Evolutionary conservation across 2,797 vertebrate genomes (phyloP), one percentile per base, ranked within the genome.

Genomic region (Xyrichtys novacula): DNA sequence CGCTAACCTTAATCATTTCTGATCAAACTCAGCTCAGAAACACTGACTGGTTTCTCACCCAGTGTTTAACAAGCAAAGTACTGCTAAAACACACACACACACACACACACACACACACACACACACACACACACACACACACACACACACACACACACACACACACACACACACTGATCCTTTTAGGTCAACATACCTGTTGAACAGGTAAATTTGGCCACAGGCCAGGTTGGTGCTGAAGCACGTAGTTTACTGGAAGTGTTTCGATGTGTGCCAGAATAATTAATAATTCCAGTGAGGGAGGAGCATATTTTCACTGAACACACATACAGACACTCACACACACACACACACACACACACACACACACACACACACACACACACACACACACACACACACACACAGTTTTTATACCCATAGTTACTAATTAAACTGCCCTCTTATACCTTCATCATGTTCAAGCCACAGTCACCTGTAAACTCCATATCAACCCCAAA

Each of bases 211-310:
- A 0, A 46, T 62, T 70, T 88, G 88, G 85, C 73, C 2, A 1
- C 7, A 0, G 14, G 65, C 80, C 88, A 88, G 40, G 38, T 54
- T 29, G 55, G n/a, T n/a, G n/a, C n/a, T 65, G 62, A 7, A 23
- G 55, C 86, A 89, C 89, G 88, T 84, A 89, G 62, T 46, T 92
- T 91, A 92, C 91, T 73, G 86, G 87, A 91, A 92, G 78, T 20
- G 6, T 31, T 2, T 8, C 12, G 6, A 29, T 64, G 56, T 39
- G 31, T 89, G 85, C 88, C 87, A 85, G 78, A 76, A 80, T 63
- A 62, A 76, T 23, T 71, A 76, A 80, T 63, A 62, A 76, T 23
- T 71, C 19, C 49, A 17, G 22, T 42, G 60, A 40, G 39, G 65
- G 78, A 70, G 78, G 68, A 73, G 63, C 55, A 16, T 46, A 47